Evolutionary conservation across 2,113 vertebrate species (phyloP).

Genomic region (Pachypanchax playfairii): DNA sequence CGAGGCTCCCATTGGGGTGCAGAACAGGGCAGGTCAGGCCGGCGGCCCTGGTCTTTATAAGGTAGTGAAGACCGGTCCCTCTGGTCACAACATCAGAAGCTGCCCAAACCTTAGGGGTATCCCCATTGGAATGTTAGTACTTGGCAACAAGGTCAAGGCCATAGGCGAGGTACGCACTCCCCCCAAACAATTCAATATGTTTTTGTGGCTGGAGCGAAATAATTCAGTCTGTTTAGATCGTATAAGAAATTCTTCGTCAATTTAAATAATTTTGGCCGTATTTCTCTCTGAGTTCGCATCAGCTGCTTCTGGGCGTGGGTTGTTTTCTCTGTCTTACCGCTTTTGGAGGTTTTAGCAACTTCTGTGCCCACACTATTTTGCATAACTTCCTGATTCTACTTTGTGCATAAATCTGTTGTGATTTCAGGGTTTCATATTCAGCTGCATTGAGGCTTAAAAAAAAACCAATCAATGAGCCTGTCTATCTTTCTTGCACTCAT

Average conservation of each 20-base stretch:
- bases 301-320: constrained; percentile 59
- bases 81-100: constrained; percentile 99
- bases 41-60: constrained; percentile 98
- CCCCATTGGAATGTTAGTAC: constrained; percentile 99
- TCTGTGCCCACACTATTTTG: constrained; percentile 64
- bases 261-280: constrained; percentile 75
- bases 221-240: constrained; percentile 76
- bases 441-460: constrained; percentile 21
- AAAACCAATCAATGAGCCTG: constrained; percentile 63
- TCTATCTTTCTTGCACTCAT: constrained; percentile 54
- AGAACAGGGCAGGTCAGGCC: constrained; percentile 89
- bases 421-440: constrained; percentile 48
- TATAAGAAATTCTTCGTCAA: constrained; percentile 41
- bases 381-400: constrained; percentile 52
- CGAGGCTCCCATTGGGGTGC: constrained; percentile 90
- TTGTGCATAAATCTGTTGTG: constrained; percentile 49
- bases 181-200: constrained; percentile 68
- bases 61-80: constrained; percentile 99
- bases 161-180: constrained; percentile 99
- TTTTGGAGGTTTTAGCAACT: constrained; percentile 38
- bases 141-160: constrained; percentile 99
- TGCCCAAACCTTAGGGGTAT: constrained; percentile 99
- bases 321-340: constrained; percentile 62
- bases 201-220: constrained; percentile 87
- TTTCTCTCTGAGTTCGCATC: constrained; percentile 55